phyloP scores from a whole-genome alignment of 2,888 invertebrate genomes.

The Agriotes lineatus region DNA sequence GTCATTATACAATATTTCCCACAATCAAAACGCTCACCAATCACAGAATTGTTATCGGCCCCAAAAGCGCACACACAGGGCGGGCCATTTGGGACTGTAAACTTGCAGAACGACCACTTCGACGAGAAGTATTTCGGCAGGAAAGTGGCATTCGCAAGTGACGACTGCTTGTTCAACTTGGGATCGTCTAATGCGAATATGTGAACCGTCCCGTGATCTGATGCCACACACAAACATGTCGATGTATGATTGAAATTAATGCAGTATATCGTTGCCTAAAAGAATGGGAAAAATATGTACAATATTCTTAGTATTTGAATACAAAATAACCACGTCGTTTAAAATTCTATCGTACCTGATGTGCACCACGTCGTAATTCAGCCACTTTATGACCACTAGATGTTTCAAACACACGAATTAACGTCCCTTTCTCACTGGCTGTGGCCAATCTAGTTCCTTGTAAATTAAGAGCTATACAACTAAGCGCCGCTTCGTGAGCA shows the following conservation, averaged over 20 bases:
- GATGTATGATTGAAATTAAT: conserved; percentile 97
- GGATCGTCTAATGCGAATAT: conserved; percentile 94
- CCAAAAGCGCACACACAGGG: conserved; percentile 99
- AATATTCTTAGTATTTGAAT: too few relatives aligned
- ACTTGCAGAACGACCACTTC: conserved; percentile 98
- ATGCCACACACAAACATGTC: conserved; percentile 94
- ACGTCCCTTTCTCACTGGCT: conserved; percentile 96
- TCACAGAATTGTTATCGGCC: conserved; percentile 91
- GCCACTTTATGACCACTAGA: conserved; percentile 88
- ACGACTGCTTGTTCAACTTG: conserved; percentile 91
- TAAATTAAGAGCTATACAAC: conserved; percentile 93
- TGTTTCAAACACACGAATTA: conserved; percentile 96
- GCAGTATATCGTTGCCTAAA: conserved; percentile 82
- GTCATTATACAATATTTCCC: too few relatives aligned
- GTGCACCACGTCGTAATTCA: conserved; percentile 93
- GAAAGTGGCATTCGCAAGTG: conserved; percentile 88
- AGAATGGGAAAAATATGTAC: too few relatives aligned
- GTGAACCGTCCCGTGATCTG: conserved; percentile 98
- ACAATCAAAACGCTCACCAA: too few relatives aligned
- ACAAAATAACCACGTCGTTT: too few relatives aligned
- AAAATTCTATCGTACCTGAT: conserved; percentile 80
- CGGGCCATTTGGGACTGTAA: conserved; percentile 93
- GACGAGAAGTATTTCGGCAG: conserved; percentile 98
- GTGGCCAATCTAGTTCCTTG: conserved; percentile 95
- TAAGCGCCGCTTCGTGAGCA: conserved; percentile 94